Percentiles rank a stretch among this genome's conserved stretches.
Evolutionary conservation across 2,888 invertebrate species (phyloP).

Genomic region (Flabesymbios commensalis): DNA sequence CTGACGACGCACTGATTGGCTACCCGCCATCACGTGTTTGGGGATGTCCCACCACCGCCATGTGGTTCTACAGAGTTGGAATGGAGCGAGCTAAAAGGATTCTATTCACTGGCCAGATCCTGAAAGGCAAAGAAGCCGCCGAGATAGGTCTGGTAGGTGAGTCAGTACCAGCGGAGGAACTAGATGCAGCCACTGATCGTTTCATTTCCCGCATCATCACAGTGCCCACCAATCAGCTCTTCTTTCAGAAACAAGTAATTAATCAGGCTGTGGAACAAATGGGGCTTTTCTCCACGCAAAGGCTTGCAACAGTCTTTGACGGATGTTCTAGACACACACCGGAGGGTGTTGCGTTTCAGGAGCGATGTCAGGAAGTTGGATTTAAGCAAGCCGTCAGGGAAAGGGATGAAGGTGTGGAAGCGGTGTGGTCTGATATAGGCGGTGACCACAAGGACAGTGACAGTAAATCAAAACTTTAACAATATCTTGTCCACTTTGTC

Average conservation of each 20-base stretch:
- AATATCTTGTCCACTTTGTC: too few species aligned
- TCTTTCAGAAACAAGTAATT: constrained; percentile 38
- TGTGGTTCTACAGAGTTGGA: constrained; percentile 35
- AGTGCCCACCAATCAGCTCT: constrained; percentile 39
- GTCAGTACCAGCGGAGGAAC: constrained; percentile 24
- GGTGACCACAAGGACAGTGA: too few species aligned
- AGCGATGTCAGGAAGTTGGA: constrained; percentile 28
- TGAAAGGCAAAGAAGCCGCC: constrained; percentile 31
- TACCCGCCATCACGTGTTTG: constrained; percentile 39
- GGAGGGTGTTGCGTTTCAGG: constrained; percentile 35
- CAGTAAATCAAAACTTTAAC: too few species aligned
- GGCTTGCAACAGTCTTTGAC: constrained; percentile 36
- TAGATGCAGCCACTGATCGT: constrained; percentile 26
- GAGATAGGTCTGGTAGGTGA: constrained; percentile 35
- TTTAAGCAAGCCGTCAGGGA: constrained; percentile 37
- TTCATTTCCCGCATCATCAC: constrained; percentile 26
- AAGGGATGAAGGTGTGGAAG: constrained; percentile 22
- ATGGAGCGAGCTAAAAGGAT: constrained; percentile 36
- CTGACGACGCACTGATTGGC: constrained; percentile 37
- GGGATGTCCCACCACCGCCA: constrained; percentile 40
- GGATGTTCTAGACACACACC: constrained; percentile 40
- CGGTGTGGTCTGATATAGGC: constrained; percentile 20
- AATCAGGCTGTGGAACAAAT: constrained; percentile 35
- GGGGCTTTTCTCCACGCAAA: constrained; percentile 33
- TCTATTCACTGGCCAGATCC: constrained; percentile 34